phyloP scores from a whole-genome alignment of 2,797 vertebrate genomes.

The Neoniphon sammara region DNA sequence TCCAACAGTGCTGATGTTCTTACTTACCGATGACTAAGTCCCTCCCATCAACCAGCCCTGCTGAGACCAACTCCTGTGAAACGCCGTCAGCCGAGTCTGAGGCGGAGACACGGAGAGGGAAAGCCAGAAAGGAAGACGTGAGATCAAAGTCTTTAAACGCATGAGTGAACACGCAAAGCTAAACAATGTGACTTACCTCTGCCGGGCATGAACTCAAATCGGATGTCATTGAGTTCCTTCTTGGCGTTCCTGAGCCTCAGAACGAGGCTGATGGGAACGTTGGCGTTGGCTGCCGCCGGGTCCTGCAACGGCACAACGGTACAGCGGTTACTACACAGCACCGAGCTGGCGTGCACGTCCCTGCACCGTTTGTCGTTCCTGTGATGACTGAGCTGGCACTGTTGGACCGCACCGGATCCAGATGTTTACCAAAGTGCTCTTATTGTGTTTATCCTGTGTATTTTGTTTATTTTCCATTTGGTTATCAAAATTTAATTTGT shows the following conservation, averaged over 20 bases:
- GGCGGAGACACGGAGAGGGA: conserved; percentile 12
- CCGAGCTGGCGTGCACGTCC: too few relatives aligned
- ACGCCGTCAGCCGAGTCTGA: conserved; percentile 95
- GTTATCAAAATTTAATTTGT: too few relatives aligned
- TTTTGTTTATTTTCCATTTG: too few relatives aligned
- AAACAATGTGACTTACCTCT: conserved; percentile 83
- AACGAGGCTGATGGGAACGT: conserved; percentile 92
- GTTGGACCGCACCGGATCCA: too few relatives aligned
- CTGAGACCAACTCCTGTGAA: conserved; percentile 95
- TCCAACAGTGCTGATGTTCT: conserved; percentile 38
- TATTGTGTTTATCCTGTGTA: too few relatives aligned
- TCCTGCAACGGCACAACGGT: conserved; percentile 55
- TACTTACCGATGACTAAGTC: conserved; percentile 89
- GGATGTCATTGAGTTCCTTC: conserved; percentile 96
- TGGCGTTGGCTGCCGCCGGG: conserved; percentile 62
- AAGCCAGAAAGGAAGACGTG: neutral
- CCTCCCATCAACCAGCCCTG: conserved; percentile 93
- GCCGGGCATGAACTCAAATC: conserved; percentile 95
- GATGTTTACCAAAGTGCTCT: too few relatives aligned
- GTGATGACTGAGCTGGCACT: too few relatives aligned
- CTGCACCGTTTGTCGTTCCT: too few relatives aligned
- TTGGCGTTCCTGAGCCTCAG: conserved; percentile 95
- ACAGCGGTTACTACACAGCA: neutral
- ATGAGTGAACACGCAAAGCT: neutral
- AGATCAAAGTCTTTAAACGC: neutral